Base-by-base conservation (phyloP, 2,888 invertebrate genomes). In the Plagodis pulveraria region DNA sequence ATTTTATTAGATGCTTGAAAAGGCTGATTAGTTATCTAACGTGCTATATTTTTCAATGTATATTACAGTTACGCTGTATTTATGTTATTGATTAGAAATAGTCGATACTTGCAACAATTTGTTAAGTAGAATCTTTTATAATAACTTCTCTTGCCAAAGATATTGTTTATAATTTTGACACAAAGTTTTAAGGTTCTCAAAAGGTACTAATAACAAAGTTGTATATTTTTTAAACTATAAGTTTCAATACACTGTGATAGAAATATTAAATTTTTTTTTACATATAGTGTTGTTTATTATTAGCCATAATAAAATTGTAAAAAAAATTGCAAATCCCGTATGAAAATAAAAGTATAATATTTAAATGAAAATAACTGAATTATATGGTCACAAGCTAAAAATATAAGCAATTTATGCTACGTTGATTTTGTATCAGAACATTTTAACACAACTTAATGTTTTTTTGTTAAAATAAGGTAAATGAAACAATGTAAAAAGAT, bases 361-460 rank as follows among this genome's bases (percentile, higher is more conserved):
- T 88, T 84, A 87, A 89, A 87, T 83, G 84, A 90, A 91, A 88
- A 84, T 81, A 86, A 87, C 87, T 81, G 86, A 89, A 89, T 82
- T 87, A 83, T 84, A 86, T 76, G 74, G 83, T 85, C 89, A 85
- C 83, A 86, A 85, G 87, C 83, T 86, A 86, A 86, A 82, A 84
- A 84, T 82, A 87, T 78, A 77, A 79, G 66, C 56, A 67, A 78
- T 80, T 78, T 76, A 83, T 80, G 81, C 76, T 80, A 82, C 77
- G 42, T 42, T 42, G 42, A 42, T 42, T 42, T 42, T 42, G 10
- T 42, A 11, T 42, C 6, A 42, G 12, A 42, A 42, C 6, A 84
- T 78, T 72, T 73, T 78, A 77, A 81, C 76, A 82, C 80, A 81
- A 78, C 67, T 75, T 78, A 81, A 81, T 81, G 78, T 77, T 40